Evolutionary conservation across 2,113 vertebrate genomes (phyloP).

Genomic region (Anser brachyrhynchus): DNA sequence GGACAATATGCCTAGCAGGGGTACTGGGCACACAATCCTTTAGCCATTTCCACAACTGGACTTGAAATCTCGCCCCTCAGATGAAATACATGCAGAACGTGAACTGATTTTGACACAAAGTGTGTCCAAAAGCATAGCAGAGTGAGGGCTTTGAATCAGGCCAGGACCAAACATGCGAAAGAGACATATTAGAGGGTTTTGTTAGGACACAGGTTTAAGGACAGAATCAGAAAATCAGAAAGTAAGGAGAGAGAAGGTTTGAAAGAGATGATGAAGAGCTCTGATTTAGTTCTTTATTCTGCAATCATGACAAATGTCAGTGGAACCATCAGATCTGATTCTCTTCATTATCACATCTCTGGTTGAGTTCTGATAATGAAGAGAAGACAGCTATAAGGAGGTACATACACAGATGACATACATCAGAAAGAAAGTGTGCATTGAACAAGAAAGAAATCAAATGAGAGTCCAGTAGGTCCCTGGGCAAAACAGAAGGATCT

Average conservation of each 20-base stretch:
- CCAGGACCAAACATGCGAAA: neutral
- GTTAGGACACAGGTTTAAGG: neutral
- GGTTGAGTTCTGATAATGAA: neutral
- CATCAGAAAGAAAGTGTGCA: neutral
- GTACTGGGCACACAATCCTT: neutral
- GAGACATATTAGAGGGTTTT: neutral
- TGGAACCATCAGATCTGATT: neutral
- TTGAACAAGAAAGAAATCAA: neutral
- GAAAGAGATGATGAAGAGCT: neutral
- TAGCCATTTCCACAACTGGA: neutral
- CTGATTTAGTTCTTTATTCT: neutral
- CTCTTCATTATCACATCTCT: too few relatives aligned
- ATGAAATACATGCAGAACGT: neutral
- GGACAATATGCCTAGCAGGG: neutral
- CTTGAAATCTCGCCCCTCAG: neutral
- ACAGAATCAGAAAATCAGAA: neutral
- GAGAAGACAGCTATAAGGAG: neutral
- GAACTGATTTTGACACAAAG: neutral
- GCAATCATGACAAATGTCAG: neutral
- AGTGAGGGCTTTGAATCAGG: neutral
- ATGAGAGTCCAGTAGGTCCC: neutral
- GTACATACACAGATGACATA: neutral
- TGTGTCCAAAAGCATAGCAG: neutral
- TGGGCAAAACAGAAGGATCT: neutral
- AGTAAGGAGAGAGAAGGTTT: neutral